Conservation (phyloP, 2,888 invertebrate genomes). For the Polydrusus cervinus region DNA sequence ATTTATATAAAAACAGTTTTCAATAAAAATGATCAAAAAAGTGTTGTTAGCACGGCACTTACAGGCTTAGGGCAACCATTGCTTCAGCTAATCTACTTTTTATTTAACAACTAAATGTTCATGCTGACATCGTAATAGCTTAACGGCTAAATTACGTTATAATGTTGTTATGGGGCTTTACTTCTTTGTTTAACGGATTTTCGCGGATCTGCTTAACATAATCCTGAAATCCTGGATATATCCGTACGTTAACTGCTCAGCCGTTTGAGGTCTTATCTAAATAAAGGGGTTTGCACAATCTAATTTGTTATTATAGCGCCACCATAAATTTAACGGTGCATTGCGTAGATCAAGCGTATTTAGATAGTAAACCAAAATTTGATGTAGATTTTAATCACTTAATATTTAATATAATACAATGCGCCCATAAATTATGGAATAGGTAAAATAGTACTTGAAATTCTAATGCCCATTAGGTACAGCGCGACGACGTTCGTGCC, state of each 20-base stretch:
- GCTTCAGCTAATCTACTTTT: no score
- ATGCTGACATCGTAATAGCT: not conserved
- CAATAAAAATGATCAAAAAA: no score
- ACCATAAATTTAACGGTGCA: not conserved
- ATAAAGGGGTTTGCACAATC: not conserved
- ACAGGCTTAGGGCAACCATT: no score
- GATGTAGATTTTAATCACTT: no score
- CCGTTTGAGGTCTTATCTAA: constrained; percentile 5
- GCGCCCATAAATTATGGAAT: no score
- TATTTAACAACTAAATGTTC: no score
- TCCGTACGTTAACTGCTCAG: constrained; percentile 8
- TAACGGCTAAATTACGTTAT: constrained; percentile 11
- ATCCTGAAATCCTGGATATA: constrained; percentile 13
- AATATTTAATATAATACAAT: not conserved
- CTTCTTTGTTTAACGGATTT: constrained; percentile 20
- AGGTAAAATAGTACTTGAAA: no score
- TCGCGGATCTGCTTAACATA: constrained; percentile 14
- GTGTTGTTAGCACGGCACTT: no score
- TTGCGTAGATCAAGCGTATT: not conserved
- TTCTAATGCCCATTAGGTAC: no score
- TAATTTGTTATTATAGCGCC: constrained; percentile 1
- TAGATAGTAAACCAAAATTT: not conserved
- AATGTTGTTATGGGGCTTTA: constrained; percentile 6
- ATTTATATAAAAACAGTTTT: no score
- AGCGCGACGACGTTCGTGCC: no score